Evolutionary conservation across 92 coral and sea anemone species (phyloP).

Genomic region (Palythoa grandiflora): DNA sequence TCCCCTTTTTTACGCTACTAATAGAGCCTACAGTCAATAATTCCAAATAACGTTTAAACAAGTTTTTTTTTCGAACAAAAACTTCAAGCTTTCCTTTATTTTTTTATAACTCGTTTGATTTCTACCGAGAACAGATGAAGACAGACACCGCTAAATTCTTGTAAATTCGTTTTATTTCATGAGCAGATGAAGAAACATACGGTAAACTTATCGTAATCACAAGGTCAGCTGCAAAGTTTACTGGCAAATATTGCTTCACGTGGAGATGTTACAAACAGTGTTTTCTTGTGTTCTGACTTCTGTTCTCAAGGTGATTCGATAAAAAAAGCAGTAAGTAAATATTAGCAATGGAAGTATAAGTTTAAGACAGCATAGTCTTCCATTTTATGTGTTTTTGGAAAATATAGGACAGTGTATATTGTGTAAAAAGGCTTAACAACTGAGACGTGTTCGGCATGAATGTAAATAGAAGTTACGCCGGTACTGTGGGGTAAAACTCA

Average conservation of each 20-base stretch:
- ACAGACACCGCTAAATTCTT: too few species aligned
- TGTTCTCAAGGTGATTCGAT: neutral
- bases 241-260: slow-evolving; percentile 3
- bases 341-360: neutral
- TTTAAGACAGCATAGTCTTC: neutral
- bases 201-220: neutral
- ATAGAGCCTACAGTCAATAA: too few species aligned
- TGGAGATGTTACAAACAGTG: neutral
- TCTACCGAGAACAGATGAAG: too few species aligned
- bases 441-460: neutral
- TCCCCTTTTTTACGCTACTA: too few species aligned
- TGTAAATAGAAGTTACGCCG: neutral
- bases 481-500: neutral
- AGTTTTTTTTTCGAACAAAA: too few species aligned
- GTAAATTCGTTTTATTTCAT: neutral
- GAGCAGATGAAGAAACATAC: neutral
- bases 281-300: neutral
- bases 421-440: neutral
- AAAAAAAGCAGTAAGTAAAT: neutral
- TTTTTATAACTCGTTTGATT: too few species aligned
- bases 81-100: too few species aligned
- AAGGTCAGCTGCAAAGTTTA: neutral
- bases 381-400: neutral
- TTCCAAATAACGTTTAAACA: too few species aligned
- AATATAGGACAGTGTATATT: neutral